Percentiles rank a stretch among this genome's conserved stretches.
Evolutionary conservation across 2,113 vertebrate species (phyloP).

Genomic region (Lophochroa leadbeateri): DNA sequence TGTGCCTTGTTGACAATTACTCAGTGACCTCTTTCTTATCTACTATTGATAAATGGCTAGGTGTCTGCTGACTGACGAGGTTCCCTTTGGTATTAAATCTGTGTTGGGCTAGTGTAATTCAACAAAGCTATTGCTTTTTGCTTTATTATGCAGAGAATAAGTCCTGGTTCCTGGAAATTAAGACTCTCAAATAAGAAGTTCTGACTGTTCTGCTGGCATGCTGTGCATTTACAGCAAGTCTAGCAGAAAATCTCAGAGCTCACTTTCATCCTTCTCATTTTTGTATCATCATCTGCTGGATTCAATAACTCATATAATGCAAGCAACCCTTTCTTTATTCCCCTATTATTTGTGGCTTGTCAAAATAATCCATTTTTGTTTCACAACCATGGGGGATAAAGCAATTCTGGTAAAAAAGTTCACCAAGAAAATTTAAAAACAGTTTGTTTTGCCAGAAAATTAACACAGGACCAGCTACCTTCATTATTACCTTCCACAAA

Average conservation of each 20-base stretch:
- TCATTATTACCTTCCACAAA: background rate
- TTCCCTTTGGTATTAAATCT: background rate
- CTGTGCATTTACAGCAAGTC: background rate
- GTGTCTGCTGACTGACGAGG: background rate
- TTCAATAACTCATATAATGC: too few species aligned
- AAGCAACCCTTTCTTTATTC: background rate
- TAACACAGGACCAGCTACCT: background rate
- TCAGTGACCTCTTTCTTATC: background rate
- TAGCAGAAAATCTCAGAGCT: background rate
- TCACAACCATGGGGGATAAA: background rate
- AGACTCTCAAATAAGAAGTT: background rate
- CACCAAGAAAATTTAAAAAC: background rate
- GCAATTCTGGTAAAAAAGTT: background rate
- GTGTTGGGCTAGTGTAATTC: background rate
- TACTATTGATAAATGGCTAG: fast-evolving
- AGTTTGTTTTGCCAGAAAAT: background rate
- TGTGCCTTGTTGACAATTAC: background rate
- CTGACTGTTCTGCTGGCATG: background rate
- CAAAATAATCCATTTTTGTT: background rate
- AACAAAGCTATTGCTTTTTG: background rate
- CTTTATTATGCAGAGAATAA: background rate
- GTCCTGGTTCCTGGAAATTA: background rate
- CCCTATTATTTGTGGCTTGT: background rate
- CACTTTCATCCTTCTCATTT: background rate
- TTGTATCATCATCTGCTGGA: too few species aligned